A percentile compares a stretch with the other conserved stretches of the same genome.
Evolutionary conservation across 2,888 invertebrate genomes (phyloP).

Genomic region (Metellina segmentata): DNA sequence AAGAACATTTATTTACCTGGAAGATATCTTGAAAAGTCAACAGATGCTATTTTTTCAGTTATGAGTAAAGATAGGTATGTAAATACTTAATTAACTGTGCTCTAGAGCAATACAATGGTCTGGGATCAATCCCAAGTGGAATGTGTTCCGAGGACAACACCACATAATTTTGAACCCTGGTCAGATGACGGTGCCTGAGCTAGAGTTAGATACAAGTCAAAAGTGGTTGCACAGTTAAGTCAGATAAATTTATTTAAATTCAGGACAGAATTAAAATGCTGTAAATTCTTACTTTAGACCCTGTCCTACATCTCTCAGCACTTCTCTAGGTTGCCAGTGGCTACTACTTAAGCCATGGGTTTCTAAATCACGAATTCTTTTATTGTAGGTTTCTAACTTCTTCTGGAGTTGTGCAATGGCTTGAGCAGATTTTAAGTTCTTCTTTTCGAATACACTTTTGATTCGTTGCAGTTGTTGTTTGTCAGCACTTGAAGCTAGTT

Average conservation of each 20-base stretch:
- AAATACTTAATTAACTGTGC: no score
- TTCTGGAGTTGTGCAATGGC: constrained; percentile 95
- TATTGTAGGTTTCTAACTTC: constrained; percentile 94
- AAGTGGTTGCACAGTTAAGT: background rate
- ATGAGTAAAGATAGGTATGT: no score
- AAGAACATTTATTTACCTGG: no score
- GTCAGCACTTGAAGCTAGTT: constrained; percentile 91
- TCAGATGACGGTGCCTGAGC: no score
- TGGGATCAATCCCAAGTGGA: no score
- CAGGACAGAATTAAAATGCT: background rate
- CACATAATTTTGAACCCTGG: no score
- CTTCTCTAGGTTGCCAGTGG: constrained; percentile 84
- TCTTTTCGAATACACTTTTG: constrained; percentile 97
- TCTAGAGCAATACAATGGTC: no score
- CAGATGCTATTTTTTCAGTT: no score
- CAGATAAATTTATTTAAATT: background rate
- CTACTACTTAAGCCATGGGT: constrained; percentile 85
- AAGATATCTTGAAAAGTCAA: no score
- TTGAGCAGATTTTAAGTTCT: constrained; percentile 97
- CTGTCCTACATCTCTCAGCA: constrained; percentile 95
- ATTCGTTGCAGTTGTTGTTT: constrained; percentile 95
- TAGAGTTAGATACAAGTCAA: no score
- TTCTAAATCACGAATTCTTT: constrained; percentile 91
- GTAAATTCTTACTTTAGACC: constrained; percentile 88
- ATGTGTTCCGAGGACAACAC: no score